Percentiles rank a stretch among this genome's conserved stretches.
These are phyloP conservation scores for Lutjanus argentimaculatus DNA, from an alignment of 2,797 vertebrate genomes.

Conservation along the genomic window DNA sequence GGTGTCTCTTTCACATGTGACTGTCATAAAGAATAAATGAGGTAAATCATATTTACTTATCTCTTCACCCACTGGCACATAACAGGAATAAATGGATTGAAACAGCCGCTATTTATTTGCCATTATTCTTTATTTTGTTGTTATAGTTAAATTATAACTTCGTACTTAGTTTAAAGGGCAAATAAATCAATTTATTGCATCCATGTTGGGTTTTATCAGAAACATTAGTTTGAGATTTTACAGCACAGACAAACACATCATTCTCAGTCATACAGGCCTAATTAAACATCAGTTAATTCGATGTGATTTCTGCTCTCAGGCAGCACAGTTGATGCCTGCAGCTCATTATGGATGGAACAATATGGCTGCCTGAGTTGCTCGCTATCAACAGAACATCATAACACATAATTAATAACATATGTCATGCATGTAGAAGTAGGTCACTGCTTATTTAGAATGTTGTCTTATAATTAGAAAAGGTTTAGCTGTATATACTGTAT, in stretches of 20 bases:
- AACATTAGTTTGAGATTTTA: background rate
- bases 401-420: slow-evolving; percentile 52
- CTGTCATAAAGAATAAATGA: slow-evolving; percentile 51
- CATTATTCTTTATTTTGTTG: too few species aligned
- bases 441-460: slow-evolving; percentile 27
- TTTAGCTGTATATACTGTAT: slow-evolving; percentile 3
- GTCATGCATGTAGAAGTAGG: slow-evolving; percentile 52
- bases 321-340: slow-evolving; percentile 36
- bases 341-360: slow-evolving; percentile 38
- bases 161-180: too few species aligned
- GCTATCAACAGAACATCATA: slow-evolving; percentile 41
- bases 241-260: slow-evolving; percentile 3
- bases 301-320: slow-evolving; percentile 30
- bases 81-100: slow-evolving; percentile 6
- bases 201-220: background rate
- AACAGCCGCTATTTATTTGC: background rate
- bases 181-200: background rate
- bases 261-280: slow-evolving; percentile 1
- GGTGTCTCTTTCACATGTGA: slow-evolving; percentile 18
- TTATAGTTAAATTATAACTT: too few species aligned
- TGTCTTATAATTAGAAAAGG: slow-evolving; percentile 8
- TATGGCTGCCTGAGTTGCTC: slow-evolving; percentile 32
- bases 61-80: slow-evolving; percentile 12
- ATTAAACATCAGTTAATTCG: slow-evolving; percentile 33
- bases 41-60: slow-evolving; percentile 10